Base-by-base conservation (phyloP, 1,140 invertebrate genomes). In the Eulimnadia texana region DNA sequence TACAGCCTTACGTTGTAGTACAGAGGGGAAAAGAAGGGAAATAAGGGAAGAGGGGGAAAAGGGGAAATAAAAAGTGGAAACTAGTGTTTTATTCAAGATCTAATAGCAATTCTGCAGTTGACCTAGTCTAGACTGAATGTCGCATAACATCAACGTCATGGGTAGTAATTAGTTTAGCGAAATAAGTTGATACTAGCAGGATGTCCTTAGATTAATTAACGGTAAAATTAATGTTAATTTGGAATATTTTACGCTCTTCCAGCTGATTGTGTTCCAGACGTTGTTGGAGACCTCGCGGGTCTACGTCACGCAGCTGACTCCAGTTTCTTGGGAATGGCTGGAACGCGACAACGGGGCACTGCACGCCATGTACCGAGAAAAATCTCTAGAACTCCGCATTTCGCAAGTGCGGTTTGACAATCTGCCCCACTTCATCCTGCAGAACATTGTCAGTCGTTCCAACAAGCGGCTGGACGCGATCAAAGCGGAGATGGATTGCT, bases 211-310 rank as follows among this genome's bases (percentile, higher is more conserved):
- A n/a, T n/a, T n/a, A n/a, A n/a, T n/a, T n/a, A n/a, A n/a, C n/a
- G n/a, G n/a, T n/a, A n/a, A n/a, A n/a, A n/a, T n/a, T n/a, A n/a
- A n/a, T n/a, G n/a, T n/a, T n/a, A n/a, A n/a, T n/a, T n/a, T n/a
- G n/a, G n/a, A 50, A 50, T 22, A 50, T 50, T 1, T 50, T 11
- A 19, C 49, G 1, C 3, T 22, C 33, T 29, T 29, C 1, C 20
- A 57, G 55, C 20, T 57, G 10, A 57, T 57, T 19, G 33, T 25
- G 20, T 57, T 29, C 25, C 55, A 57, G 33, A 57, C 16, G 11
- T 27, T 57, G 22, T 11, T 57, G 28, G 24, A 27, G 22, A 57
- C 55, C 22, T 57, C 55, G 13, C 25, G 33, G 3, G 33, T 33
- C 16, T 57, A 3, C 13, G 55, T 33, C 16, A 1, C 20, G 25